Evolutionary conservation across 2,113 vertebrate species (phyloP).

Genomic region (Cyprinodon variegatus): DNA sequence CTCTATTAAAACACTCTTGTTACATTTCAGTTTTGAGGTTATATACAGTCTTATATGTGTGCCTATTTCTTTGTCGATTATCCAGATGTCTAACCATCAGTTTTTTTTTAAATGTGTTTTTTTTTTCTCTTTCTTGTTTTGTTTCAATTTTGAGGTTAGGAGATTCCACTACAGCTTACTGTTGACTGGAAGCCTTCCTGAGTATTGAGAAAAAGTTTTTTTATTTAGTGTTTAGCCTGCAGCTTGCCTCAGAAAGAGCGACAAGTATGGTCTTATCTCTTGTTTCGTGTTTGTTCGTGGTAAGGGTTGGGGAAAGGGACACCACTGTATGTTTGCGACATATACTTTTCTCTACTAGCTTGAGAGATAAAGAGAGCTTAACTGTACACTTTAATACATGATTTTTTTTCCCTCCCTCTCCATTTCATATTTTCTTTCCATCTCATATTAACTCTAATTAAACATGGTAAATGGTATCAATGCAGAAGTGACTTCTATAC

Average conservation of each 20-base stretch:
- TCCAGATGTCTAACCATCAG: too few relatives aligned
- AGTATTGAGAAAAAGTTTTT: neutral
- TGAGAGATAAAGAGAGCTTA: neutral
- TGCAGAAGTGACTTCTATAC: neutral
- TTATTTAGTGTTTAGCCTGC: neutral
- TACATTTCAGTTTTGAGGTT: too few relatives aligned
- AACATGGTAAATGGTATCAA: neutral
- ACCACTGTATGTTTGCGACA: neutral
- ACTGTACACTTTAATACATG: neutral
- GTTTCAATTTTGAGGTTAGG: too few relatives aligned
- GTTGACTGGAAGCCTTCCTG: slow-evolving; percentile 1
- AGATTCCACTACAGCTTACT: too few relatives aligned
- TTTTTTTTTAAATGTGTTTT: too few relatives aligned
- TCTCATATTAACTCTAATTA: too few relatives aligned
- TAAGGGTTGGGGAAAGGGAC: neutral
- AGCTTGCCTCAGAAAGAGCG: slow-evolving; percentile 9
- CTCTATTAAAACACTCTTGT: too few relatives aligned
- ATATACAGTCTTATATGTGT: neutral
- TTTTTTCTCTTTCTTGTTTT: too few relatives aligned
- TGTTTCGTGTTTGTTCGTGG: neutral
- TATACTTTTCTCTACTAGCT: neutral
- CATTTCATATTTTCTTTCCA: too few relatives aligned
- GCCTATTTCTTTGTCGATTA: neutral
- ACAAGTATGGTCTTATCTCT: slow-evolving; percentile 5
- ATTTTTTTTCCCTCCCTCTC: neutral